Evolutionary conservation across 2,113 vertebrate species (phyloP).

Genomic region (Typhlomys cinereus): DNA sequence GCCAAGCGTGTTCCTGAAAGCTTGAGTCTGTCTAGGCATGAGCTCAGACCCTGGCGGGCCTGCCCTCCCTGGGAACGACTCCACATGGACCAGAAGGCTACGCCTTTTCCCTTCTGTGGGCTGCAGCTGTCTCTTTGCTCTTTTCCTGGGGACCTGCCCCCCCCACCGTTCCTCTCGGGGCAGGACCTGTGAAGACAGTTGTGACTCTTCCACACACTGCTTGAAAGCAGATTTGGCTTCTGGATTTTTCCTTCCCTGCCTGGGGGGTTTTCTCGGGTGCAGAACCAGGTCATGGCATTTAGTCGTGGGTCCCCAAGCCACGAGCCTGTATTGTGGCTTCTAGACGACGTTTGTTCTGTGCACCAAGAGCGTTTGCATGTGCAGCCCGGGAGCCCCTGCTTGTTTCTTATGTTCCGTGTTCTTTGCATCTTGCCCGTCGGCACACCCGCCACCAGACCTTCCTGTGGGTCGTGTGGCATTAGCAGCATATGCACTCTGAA

Average conservation of each 20-base stretch:
- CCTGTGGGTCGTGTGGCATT: not conserved
- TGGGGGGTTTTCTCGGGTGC: not conserved
- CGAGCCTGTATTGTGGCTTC: not conserved
- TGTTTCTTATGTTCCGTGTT: not conserved
- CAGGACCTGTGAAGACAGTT: not conserved
- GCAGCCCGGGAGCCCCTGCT: not conserved
- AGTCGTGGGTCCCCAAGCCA: not conserved
- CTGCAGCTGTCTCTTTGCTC: not conserved
- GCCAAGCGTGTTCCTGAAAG: slow-evolving; percentile 77
- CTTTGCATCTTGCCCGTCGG: not conserved
- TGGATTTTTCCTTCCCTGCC: not conserved
- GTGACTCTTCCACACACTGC: not conserved
- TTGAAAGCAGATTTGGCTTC: not conserved
- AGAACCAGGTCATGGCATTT: not conserved
- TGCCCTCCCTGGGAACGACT: slow-evolving; percentile 35
- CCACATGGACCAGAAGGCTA: slow-evolving; percentile 38
- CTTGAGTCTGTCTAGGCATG: slow-evolving; percentile 59
- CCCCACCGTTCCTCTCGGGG: not conserved
- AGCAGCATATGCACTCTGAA: not conserved
- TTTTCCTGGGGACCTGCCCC: not conserved
- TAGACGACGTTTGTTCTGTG: not conserved
- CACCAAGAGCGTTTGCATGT: not conserved
- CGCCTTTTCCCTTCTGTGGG: not conserved
- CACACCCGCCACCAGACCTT: not conserved
- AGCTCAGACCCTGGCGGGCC: slow-evolving; percentile 51